Percentiles rank a stretch among this genome's conserved stretches.
phyloP scores from a whole-genome alignment of 2,113 vertebrate species.

The Aptenodytes patagonicus region DNA sequence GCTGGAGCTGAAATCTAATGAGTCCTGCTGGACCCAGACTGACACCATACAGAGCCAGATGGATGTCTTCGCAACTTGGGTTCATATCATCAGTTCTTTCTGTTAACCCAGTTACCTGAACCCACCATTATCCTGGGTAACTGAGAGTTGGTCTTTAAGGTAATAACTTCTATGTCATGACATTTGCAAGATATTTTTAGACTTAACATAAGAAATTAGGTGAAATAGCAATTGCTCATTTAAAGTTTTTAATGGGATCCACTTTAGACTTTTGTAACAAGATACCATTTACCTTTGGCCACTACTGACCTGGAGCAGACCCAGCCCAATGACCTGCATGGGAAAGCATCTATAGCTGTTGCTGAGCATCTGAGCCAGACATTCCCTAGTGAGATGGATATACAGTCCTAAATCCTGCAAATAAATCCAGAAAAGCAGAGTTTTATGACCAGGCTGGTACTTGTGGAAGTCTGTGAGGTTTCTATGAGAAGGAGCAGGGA shows the following conservation, averaged over 20 bases:
- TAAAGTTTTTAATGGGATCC: neutral
- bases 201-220: neutral
- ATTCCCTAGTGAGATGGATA: neutral
- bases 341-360: neutral
- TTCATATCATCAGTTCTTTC: neutral
- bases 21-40: neutral
- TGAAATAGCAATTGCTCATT: neutral
- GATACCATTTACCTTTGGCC: neutral
- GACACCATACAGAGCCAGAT: neutral
- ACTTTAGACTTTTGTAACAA: neutral
- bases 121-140: neutral
- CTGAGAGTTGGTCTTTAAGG: neutral
- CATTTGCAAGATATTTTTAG: neutral
- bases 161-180: neutral
- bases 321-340: neutral
- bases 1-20: neutral
- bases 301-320: neutral
- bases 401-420: slow-evolving; percentile 18
- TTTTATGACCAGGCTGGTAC: neutral
- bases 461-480: neutral
- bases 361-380: neutral
- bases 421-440: neutral
- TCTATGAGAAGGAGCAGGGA: neutral
- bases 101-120: neutral
- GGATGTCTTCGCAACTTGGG: neutral